phyloP scores from a whole-genome alignment of 2,113 vertebrate genomes.

The Xyrauchen texanus region DNA sequence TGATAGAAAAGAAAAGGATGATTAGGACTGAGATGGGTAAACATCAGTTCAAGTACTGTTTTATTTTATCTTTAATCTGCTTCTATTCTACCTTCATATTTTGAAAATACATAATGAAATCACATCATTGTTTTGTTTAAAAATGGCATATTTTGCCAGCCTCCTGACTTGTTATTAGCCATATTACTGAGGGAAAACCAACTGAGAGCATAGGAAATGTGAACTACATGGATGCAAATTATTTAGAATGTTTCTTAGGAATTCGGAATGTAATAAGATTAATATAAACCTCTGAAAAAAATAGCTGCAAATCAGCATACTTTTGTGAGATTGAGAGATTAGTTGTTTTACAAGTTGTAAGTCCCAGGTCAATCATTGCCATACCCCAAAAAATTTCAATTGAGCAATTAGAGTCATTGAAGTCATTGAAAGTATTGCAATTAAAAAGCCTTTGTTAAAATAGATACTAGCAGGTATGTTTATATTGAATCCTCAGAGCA shows the following conservation, averaged over 20 bases:
- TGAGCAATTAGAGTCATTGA: slow-evolving; percentile 24
- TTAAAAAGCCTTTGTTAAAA: background rate
- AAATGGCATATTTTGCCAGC: background rate
- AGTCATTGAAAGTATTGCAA: slow-evolving; percentile 17
- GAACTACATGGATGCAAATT: background rate
- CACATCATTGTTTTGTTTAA: background rate
- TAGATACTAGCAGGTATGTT: slow-evolving; percentile 12
- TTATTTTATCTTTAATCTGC: background rate
- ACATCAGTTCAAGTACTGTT: slow-evolving; percentile 30
- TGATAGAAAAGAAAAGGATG: slow-evolving; percentile 64
- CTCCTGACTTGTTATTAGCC: background rate
- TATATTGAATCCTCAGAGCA: slow-evolving; percentile 31
- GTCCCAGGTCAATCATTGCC: background rate
- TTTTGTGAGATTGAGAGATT: background rate
- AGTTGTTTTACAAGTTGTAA: background rate
- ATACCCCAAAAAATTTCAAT: slow-evolving; percentile 18
- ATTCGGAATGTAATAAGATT: background rate
- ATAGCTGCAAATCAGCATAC: background rate
- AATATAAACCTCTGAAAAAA: background rate
- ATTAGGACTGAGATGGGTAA: slow-evolving; percentile 56
- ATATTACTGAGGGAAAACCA: background rate
- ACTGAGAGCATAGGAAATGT: background rate
- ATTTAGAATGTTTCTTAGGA: background rate
- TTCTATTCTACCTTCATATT: slow-evolving; percentile 3
- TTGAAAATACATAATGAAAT: background rate